Conservation (phyloP, 2,888 invertebrate genomes). For the Drosophila austrosaltans region DNA sequence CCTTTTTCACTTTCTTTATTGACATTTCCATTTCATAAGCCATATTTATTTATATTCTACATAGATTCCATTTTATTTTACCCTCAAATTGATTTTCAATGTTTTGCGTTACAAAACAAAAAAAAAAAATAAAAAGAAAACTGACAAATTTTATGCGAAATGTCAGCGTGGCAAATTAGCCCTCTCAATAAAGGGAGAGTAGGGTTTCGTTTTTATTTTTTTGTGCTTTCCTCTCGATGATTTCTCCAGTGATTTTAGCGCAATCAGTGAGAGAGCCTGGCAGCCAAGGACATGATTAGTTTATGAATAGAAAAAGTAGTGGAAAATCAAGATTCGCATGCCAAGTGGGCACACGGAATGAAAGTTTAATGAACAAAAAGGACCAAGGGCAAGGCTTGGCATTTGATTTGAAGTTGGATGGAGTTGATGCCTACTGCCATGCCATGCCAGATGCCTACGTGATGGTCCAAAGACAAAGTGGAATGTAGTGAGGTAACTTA, state of each 20-base stretch:
- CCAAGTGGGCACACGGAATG: constrained; percentile 56
- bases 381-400: constrained; percentile 41
- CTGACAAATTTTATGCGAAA: constrained; percentile 20
- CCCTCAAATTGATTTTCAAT: constrained; percentile 60
- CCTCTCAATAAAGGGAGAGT: constrained; percentile 21
- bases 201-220: constrained; percentile 4
- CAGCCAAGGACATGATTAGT: constrained; percentile 55
- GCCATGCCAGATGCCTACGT: constrained; percentile 28
- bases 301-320: constrained; percentile 63
- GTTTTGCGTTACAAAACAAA: constrained; percentile 38
- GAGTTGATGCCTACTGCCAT: neutral
- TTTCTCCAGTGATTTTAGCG: constrained; percentile 77
- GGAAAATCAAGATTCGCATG: constrained; percentile 33
- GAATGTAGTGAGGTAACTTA: constrained; percentile 58
- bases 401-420: constrained; percentile 5
- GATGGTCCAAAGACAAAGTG: constrained; percentile 58
- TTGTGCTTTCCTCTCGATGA: constrained; percentile 57
- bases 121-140: constrained; percentile 25
- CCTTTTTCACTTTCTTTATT: neutral
- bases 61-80: constrained; percentile 19
- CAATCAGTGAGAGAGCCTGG: constrained; percentile 61
- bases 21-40: constrained; percentile 28
- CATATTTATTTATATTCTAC: constrained; percentile 14
- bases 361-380: constrained; percentile 69
- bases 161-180: constrained; percentile 19